phyloP scores from a whole-genome alignment of 2,888 invertebrate species.

The Sphaerophoria rueppellii region DNA sequence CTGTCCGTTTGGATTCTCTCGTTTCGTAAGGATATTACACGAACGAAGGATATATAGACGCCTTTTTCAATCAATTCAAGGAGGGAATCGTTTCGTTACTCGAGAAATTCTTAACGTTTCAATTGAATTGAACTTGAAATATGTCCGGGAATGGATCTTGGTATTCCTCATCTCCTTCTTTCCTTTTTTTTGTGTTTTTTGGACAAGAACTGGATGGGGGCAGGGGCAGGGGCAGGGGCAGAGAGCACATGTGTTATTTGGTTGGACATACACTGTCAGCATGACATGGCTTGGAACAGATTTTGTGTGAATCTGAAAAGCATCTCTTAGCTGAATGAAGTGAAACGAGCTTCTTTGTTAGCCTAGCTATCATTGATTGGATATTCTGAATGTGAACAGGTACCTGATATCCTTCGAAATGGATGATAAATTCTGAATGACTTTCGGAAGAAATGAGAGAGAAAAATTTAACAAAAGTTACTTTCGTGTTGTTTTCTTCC shows the following conservation, averaged over 20 bases:
- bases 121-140: constrained; percentile 69
- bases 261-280: constrained; percentile 43
- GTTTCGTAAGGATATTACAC: constrained; percentile 34
- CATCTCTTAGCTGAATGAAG: constrained; percentile 44
- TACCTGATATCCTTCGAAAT: not conserved
- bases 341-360: constrained; percentile 51
- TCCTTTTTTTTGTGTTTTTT: not conserved
- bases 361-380: constrained; percentile 39
- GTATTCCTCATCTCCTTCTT: constrained; percentile 19
- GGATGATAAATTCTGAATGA: constrained; percentile 34
- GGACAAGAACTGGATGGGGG: not conserved
- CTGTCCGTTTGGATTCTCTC: constrained; percentile 66
- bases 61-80: constrained; percentile 71
- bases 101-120: constrained; percentile 65
- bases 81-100: constrained; percentile 62
- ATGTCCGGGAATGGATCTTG: constrained; percentile 39
- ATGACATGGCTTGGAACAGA: constrained; percentile 37
- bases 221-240: not conserved
- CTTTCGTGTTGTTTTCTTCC: not conserved
- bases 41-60: constrained; percentile 53
- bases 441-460: constrained; percentile 5
- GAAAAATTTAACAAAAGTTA: constrained; percentile 20
- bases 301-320: constrained; percentile 44
- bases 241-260: constrained; percentile 48
- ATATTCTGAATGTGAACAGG: constrained; percentile 29